Conservation (phyloP, 2,113 vertebrate species). For the Bambusicola thoracicus region DNA sequence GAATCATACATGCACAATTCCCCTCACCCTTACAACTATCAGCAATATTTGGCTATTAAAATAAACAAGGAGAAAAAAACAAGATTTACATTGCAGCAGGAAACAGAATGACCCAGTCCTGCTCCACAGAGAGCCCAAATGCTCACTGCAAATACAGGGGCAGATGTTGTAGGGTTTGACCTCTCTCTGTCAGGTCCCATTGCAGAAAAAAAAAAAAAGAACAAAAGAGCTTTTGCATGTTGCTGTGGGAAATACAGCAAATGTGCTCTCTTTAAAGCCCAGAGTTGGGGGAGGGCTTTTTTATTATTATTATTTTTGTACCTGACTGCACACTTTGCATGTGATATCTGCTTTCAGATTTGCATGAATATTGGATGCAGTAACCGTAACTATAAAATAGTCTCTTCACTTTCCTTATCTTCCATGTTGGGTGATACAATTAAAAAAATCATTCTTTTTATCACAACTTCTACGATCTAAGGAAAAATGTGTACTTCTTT, state of each 20-base stretch:
- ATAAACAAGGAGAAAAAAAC: background rate
- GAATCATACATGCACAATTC: background rate
- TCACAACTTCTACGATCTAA: background rate
- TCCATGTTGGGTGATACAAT: background rate
- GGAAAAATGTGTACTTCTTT: background rate
- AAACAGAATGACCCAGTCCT: background rate
- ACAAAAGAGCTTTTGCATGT: background rate
- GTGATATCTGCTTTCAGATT: background rate
- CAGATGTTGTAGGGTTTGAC: background rate
- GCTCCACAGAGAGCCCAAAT: background rate
- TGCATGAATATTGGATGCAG: background rate
- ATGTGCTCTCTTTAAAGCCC: background rate
- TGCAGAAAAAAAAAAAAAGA: background rate
- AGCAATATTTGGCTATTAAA: background rate
- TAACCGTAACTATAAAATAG: background rate
- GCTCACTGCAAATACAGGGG: background rate
- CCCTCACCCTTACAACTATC: background rate
- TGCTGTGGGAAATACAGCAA: background rate
- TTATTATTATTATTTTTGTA: background rate
- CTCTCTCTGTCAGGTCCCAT: background rate
- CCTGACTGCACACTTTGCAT: background rate
- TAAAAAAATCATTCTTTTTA: background rate
- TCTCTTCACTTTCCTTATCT: slow-evolving; percentile 14
- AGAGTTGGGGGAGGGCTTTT: background rate
- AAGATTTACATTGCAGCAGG: background rate